Percentiles rank a stretch among this genome's conserved stretches.
Evolutionary conservation across 2,113 vertebrate genomes (phyloP).

Genomic region (Cheirogaleus medius): DNA sequence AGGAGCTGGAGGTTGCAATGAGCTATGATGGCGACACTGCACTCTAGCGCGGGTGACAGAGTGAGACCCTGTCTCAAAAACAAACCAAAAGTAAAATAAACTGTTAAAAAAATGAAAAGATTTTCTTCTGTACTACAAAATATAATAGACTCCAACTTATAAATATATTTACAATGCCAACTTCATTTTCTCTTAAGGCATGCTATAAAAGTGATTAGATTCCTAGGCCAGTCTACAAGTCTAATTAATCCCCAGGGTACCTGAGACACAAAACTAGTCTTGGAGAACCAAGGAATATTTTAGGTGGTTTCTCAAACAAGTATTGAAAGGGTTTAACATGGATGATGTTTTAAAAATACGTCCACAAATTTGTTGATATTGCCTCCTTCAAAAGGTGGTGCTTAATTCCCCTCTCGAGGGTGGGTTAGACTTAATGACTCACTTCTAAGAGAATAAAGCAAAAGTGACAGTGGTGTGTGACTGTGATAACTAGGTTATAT

Average conservation of each 20-base stretch:
- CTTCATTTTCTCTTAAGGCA: neutral
- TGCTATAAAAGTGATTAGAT: neutral
- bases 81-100: constrained; percentile 24
- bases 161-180: constrained; percentile 22
- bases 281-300: neutral
- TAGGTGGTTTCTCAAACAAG: neutral
- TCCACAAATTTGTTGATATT: neutral
- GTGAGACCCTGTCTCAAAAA: neutral
- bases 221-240: neutral
- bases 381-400: neutral
- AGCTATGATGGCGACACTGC: no score
- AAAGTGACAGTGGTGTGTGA: neutral
- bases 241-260: neutral
- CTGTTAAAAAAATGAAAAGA: constrained; percentile 1
- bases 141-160: neutral
- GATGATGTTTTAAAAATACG: neutral
- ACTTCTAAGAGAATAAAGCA: constrained; percentile 24
- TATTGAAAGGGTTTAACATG: neutral
- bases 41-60: no score
- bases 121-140: neutral
- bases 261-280: neutral
- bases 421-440: neutral
- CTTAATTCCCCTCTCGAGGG: neutral
- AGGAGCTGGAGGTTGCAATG: no score
- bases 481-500: constrained; percentile 1